Evolutionary conservation across 1,140 invertebrate species (phyloP).

Genomic region (Sinonovacula constricta): DNA sequence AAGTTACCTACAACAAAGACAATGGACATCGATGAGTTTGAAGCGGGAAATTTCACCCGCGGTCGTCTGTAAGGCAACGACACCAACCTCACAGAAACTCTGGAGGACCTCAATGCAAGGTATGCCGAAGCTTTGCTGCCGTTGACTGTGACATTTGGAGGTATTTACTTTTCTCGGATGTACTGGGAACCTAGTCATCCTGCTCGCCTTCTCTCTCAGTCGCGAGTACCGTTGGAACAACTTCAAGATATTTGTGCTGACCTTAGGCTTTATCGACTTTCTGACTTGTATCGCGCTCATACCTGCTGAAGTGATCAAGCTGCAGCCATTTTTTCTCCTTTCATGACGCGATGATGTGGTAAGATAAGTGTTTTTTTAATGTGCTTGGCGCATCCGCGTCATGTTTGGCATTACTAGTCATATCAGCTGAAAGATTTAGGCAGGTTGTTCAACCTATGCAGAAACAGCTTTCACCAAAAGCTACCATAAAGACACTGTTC

Average conservation of each 20-base stretch:
- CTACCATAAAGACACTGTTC: conserved; percentile 19
- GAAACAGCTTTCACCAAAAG: conserved; percentile 28
- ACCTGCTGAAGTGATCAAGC: conserved; percentile 43
- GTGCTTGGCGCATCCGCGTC: conserved; percentile 13
- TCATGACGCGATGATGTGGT: conserved; percentile 4
- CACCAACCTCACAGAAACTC: too few relatives aligned
- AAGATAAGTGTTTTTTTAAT: conserved; percentile 45
- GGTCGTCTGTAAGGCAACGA: too few relatives aligned
- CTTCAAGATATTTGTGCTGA: conserved; percentile 46
- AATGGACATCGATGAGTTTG: too few relatives aligned
- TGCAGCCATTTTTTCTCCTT: conserved; percentile 30
- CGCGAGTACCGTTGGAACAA: conserved; percentile 27
- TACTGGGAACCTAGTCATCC: conserved; percentile 19
- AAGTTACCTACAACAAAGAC: too few relatives aligned
- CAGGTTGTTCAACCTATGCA: conserved; percentile 35
- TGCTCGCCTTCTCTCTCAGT: conserved; percentile 31
- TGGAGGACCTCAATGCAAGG: too few relatives aligned
- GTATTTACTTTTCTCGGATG: conserved; percentile 20
- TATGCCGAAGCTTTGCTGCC: conserved; percentile 26
- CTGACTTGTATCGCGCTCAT: conserved; percentile 26
- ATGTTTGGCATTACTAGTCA: conserved; percentile 12
- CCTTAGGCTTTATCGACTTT: conserved; percentile 25
- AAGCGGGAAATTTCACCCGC: too few relatives aligned
- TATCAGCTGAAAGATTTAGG: conserved; percentile 31
- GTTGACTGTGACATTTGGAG: conserved; percentile 27